Evolutionary conservation across 2,888 invertebrate species (phyloP).

Genomic region (Agrotis ipsilon): DNA sequence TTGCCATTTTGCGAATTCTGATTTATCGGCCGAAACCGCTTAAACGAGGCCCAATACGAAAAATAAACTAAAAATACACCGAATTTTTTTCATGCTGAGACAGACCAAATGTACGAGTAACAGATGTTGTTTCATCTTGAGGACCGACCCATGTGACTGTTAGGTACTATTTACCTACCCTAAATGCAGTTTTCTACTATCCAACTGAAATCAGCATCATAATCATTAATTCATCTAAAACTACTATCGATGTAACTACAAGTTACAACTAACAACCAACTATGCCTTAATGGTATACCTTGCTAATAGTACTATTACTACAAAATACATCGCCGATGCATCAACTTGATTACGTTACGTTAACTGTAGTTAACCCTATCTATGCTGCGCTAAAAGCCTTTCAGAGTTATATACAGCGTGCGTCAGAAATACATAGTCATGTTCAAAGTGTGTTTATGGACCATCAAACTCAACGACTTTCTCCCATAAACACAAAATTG

Average conservation of each 20-base stretch:
- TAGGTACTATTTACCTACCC: no score
- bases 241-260: not conserved
- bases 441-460: not conserved
- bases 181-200: not conserved
- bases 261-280: not conserved
- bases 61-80: no score
- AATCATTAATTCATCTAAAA: not conserved
- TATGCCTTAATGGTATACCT: conserved; percentile 11
- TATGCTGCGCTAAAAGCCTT: conserved; percentile 51
- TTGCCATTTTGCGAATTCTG: no score
- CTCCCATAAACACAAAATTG: no score
- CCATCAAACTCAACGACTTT: not conserved
- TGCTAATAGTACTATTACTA: not conserved
- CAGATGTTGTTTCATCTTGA: no score
- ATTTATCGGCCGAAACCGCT: no score
- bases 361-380: conserved; percentile 31
- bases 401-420: conserved; percentile 18
- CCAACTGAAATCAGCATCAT: conserved; percentile 12
- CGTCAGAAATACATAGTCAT: not conserved
- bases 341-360: conserved; percentile 43
- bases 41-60: no score
- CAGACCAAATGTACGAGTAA: no score
- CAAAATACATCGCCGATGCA: conserved; percentile 34
- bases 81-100: no score
- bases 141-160: no score